Percentiles rank a stretch among this genome's conserved stretches.
These are phyloP conservation scores for Microcebus murinus DNA, from an alignment of 2,113 vertebrate genomes.

Conservation along the genomic window DNA sequence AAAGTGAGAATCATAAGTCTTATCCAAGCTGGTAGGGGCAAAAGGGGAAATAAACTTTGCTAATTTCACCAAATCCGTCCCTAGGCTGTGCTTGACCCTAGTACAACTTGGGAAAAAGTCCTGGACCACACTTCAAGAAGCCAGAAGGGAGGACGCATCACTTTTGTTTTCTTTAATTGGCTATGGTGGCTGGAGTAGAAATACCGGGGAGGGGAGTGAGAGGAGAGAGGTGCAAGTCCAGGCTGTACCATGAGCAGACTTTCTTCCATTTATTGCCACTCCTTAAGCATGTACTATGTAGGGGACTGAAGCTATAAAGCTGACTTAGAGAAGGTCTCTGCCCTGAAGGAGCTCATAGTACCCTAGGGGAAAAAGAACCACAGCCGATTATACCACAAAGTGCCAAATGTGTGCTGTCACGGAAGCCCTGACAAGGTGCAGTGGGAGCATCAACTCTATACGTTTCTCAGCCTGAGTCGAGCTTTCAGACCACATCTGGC, in stretches of 20 bases:
- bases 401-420: not conserved
- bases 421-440: accelerated
- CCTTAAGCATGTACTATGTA: not conserved
- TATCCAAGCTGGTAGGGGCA: not conserved
- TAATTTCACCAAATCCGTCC: not conserved
- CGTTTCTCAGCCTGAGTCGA: not conserved
- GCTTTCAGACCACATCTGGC: not conserved
- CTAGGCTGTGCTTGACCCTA: not conserved
- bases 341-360: not conserved
- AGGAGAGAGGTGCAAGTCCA: accelerated
- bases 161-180: not conserved
- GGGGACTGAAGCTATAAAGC: not conserved
- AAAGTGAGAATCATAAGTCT: not conserved
- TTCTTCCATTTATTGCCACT: not conserved
- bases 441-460: not conserved
- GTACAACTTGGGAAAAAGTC: not conserved
- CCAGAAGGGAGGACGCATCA: not conserved
- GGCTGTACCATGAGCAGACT: accelerated
- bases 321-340: not conserved
- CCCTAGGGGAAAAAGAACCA: not conserved
- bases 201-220: not conserved
- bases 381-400: not conserved
- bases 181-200: not conserved
- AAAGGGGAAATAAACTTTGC: not conserved
- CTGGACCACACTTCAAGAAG: not conserved